Base-by-base conservation (phyloP, 2,888 invertebrate species). In the Resseliella maxima region DNA sequence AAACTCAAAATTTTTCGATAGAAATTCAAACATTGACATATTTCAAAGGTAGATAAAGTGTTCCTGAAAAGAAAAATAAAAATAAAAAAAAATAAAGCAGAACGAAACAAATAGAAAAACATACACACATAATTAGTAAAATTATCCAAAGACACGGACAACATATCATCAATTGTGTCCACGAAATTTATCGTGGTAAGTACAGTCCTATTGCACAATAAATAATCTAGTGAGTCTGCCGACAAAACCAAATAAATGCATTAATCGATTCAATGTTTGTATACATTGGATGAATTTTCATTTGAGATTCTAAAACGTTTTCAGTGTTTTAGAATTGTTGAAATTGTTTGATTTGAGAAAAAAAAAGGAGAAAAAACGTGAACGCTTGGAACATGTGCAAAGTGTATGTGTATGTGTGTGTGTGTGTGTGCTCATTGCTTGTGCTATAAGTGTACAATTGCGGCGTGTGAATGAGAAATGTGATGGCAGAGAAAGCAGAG, bases 131-230 rank as follows among this genome's bases (percentile, higher is more conserved):
- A 6, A 50, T n/a, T n/a, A n/a, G n/a, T n/a, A n/a, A n/a, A n/a
- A n/a, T n/a, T n/a, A n/a, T n/a, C 50, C 15, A 5, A 6, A 31
- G 72, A 72, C 72, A 72, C 72, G 72, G 72, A 72, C 72, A 72
- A 72, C 72, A 72, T 72, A 72, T 72, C 72, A 72, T 72, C 72
- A 35, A 31, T 72, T 72, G 72, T 72, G 72, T 72, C 72, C 72
- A 72, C 31, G 31, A n/a, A n/a, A 72, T 72, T 31, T 72, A 5
- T 15, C 6, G 31, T 35, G 72, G n/a, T 72, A 72, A 35, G 72
- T 72, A 72, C 72, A 72, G 72, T 72, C 27, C 18, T 59, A 1
- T 24, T 59, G 12, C 59, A 59, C n/a, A 59, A 59, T 24, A 59
- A n/a, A 59, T 59, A 24, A 59, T 59, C 24, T 24, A 59, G 59